A percentile compares a stretch with the other conserved stretches of the same genome.
phyloP scores from a whole-genome alignment of 2,113 vertebrate genomes.

The Eupsittula cactorum region DNA sequence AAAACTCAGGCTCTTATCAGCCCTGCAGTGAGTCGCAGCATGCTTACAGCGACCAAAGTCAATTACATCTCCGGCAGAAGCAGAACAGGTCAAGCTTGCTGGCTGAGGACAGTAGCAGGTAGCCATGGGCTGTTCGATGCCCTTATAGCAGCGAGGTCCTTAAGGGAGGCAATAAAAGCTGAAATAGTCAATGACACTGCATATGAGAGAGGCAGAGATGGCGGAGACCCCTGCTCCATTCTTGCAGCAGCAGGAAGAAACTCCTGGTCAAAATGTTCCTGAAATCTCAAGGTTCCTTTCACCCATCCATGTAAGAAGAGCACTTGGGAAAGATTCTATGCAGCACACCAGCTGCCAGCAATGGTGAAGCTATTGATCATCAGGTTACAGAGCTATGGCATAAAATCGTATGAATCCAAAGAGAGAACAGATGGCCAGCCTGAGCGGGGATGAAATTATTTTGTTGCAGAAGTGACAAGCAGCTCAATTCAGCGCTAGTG shows the following conservation, averaged over 20 bases:
- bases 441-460: conserved; percentile 27
- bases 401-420: conserved; percentile 39
- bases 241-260: neutral
- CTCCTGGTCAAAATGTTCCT: neutral
- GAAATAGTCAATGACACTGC: fast-evolving
- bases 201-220: neutral
- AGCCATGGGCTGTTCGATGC: fast-evolving
- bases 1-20: neutral
- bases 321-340: conserved; percentile 23
- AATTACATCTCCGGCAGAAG: neutral
- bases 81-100: fast-evolving
- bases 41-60: neutral
- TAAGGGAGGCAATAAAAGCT: neutral
- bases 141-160: neutral
- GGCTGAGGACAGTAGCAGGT: neutral
- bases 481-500: conserved; percentile 17
- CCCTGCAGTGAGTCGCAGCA: neutral
- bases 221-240: fast-evolving
- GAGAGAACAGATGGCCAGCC: conserved; percentile 63
- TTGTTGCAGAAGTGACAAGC: conserved; percentile 59
- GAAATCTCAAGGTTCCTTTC: neutral
- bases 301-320: neutral
- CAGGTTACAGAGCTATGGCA: conserved; percentile 40
- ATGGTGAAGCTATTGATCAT: conserved; percentile 44
- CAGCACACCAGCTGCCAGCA: conserved; percentile 28